These are phyloP conservation scores for Pogonomyrmex barbatus DNA, from an alignment of 1,140 invertebrate species.

Conservation along the genomic window DNA sequence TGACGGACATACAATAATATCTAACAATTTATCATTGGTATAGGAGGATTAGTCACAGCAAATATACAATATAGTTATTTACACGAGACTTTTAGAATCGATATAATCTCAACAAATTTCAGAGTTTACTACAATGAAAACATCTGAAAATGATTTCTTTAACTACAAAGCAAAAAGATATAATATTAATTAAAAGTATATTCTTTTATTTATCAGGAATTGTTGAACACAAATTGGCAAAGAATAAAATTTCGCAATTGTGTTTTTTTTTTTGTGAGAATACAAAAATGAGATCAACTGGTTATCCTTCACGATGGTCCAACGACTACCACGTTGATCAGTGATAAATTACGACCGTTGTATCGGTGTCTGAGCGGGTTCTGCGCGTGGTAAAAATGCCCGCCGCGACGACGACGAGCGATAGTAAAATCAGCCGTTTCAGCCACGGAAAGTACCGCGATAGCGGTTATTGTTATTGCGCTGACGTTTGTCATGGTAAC, in stretches of 20 bases:
- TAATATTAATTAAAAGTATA: not conserved
- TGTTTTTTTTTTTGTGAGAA: not conserved
- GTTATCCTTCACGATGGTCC: not conserved
- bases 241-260: not conserved
- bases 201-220: not conserved
- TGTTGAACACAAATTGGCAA: not conserved
- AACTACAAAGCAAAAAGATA: not conserved
- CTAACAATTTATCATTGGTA: not conserved
- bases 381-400: constrained; percentile 46
- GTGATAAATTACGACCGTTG: constrained; percentile 47
- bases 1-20: not conserved
- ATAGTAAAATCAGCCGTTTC: constrained; percentile 62
- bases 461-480: constrained; percentile 62
- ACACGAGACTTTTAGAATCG: not conserved
- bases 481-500: constrained; percentile 61
- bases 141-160: not conserved
- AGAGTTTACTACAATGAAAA: not conserved
- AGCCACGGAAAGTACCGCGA: constrained; percentile 51
- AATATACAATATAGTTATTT: not conserved
- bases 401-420: constrained; percentile 53
- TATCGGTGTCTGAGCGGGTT: constrained; percentile 35
- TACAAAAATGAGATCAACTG: not conserved
- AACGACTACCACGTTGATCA: not conserved
- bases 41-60: not conserved
- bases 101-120: not conserved